Base-by-base conservation (phyloP, 2,797 vertebrate species). In the Phrynocephalus vlangalii region DNA sequence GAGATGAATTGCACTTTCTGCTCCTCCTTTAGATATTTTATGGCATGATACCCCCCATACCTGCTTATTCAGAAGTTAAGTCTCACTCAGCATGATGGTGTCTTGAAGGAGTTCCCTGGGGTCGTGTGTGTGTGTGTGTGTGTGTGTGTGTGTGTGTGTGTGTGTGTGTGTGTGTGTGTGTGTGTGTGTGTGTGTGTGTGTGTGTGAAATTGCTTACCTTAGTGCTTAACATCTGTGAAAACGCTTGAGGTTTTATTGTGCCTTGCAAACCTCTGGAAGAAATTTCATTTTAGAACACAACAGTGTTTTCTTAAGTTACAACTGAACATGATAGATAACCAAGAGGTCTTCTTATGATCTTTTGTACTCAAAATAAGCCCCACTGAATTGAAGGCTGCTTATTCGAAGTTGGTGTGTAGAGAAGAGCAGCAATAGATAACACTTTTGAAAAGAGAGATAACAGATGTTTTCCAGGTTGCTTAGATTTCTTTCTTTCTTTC, bases 1-100 rank as follows among this genome's bases (percentile, higher is more conserved):
- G 50, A 26, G 52, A 1, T 86, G 83, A 83, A 15, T 8, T 87
- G 79, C 50, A 52, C 20, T 70, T 79, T 70, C 28, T 16, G 1
- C 83, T 82, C 33, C 18, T 89, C 48, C 70, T 79, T 77, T 60
- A 84, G 33, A 33, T 44, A 84, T 38, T 9, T 70, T 63, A 33
- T 18, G 20, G 2, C 56, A 16, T 28, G 60, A 10, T 30, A 6
- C 28, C 18, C 60, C 15, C 28, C 18, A 56, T 79, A 52, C 2
- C 5, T 79, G 16, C 56, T 13, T 56, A 18, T 56, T 79, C 50
- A 79, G 48, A 78, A 79, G 26, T 79, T 48, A 50, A 11, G 18
- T 63, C 60, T 63, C 60, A 63, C 18, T 63, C 15, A 63, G 60
- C 20, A 63, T 13, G 16, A 18, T 63, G 18, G 18, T 9, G 60